Percentiles rank a stretch among this genome's conserved stretches.
phyloP scores from a whole-genome alignment of 2,888 invertebrate species.

The Lepidonotus clava region DNA sequence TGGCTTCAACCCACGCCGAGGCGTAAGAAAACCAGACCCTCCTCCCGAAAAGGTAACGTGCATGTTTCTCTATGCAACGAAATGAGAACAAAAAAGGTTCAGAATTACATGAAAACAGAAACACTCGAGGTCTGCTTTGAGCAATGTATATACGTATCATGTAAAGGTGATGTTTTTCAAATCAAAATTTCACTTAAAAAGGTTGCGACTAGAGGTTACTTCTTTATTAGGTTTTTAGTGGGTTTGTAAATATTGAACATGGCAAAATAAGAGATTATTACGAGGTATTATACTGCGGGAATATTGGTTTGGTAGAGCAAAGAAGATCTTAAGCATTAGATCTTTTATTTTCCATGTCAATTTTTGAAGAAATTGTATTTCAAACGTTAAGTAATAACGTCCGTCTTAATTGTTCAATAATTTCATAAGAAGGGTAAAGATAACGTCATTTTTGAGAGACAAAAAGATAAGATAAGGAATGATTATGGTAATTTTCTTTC shows the following conservation, averaged over 20 bases:
- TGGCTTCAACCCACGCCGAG: constrained; percentile 50
- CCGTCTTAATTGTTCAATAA: too few relatives aligned
- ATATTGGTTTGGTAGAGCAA: not conserved
- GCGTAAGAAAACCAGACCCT: constrained; percentile 42
- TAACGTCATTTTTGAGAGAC: too few relatives aligned
- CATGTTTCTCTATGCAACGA: constrained; percentile 51
- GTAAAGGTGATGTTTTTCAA: not conserved
- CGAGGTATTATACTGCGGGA: too few relatives aligned
- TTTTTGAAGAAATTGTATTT: not conserved
- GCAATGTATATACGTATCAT: not conserved
- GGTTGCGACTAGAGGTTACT: too few relatives aligned
- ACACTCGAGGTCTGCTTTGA: not conserved
- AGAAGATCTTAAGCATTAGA: not conserved
- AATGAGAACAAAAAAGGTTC: not conserved
- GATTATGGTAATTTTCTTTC: too few relatives aligned
- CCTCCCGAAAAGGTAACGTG: constrained; percentile 48
- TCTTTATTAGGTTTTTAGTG: too few relatives aligned
- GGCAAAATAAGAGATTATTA: constrained; percentile 44
- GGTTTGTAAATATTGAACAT: not conserved
- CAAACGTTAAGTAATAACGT: too few relatives aligned
- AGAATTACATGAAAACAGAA: constrained; percentile 6
- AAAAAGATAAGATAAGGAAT: too few relatives aligned
- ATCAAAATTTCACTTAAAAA: too few relatives aligned
- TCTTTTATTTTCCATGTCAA: constrained; percentile 50
- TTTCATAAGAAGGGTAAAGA: too few relatives aligned